Evolutionary conservation across 2,888 invertebrate species (phyloP).

Genomic region (Brachyopa scutellaris): DNA sequence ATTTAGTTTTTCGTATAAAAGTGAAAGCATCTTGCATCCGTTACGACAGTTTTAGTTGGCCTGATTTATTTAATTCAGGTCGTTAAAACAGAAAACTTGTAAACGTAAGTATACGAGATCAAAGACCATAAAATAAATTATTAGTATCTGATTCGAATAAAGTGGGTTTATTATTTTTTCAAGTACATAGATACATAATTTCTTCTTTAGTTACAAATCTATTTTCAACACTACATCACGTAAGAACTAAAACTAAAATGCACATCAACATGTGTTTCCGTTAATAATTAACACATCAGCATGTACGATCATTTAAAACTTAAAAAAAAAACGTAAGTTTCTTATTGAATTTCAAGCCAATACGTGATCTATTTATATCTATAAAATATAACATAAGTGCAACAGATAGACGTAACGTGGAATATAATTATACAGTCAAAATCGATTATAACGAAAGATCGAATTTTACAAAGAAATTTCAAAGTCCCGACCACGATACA

Average conservation of each 20-base stretch:
- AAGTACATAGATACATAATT: neutral
- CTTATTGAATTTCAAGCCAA: neutral
- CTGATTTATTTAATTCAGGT: neutral
- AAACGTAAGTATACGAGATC: no score
- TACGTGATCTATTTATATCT: no score
- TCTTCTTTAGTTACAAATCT: neutral
- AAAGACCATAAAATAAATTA: no score
- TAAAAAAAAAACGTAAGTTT: neutral
- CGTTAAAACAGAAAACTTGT: no score
- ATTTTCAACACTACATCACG: neutral
- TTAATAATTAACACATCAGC: neutral
- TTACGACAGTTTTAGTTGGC: neutral
- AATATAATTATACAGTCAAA: no score
- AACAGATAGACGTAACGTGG: no score
- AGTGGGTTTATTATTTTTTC: neutral
- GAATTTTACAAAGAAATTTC: no score
- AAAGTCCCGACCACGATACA: no score
- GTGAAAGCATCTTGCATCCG: neutral
- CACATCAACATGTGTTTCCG: neutral
- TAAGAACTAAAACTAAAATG: neutral
- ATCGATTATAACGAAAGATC: no score
- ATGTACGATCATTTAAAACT: neutral
- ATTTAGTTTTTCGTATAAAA: neutral
- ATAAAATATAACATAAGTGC: no score
- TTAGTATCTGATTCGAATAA: neutral